Conservation (phyloP, 2,797 vertebrate genomes). For the Sternotherus odoratus region DNA sequence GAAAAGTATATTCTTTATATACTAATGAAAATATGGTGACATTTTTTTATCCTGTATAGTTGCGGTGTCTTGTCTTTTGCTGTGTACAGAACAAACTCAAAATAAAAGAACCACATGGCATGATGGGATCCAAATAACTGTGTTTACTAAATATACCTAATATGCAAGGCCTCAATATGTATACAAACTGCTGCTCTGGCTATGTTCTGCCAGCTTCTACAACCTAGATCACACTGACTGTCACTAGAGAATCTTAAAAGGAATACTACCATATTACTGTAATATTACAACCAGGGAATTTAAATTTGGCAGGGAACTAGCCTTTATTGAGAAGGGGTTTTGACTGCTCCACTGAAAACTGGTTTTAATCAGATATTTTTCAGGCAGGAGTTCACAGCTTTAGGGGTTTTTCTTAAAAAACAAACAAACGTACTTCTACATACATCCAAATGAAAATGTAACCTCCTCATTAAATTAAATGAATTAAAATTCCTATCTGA, state of each 20-base stretch:
- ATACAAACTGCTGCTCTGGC: constrained; percentile 7
- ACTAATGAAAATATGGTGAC: neutral
- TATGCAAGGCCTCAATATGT: constrained; percentile 49
- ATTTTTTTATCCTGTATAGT: neutral
- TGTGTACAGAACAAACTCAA: constrained; percentile 65
- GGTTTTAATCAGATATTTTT: neutral
- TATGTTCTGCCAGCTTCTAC: constrained; percentile 40
- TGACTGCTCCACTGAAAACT: neutral
- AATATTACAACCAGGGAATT: neutral
- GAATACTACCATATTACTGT: neutral
- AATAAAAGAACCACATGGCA: constrained; percentile 47
- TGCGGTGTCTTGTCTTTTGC: constrained; percentile 24
- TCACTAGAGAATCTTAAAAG: neutral
- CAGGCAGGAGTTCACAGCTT: neutral
- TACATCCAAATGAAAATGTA: neutral
- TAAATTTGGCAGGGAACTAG: neutral
- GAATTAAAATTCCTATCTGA: neutral
- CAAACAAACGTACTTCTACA: too few species aligned
- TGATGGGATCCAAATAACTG: constrained; percentile 49
- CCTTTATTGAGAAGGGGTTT: neutral
- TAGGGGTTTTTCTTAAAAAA: too few species aligned
- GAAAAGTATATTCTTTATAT: neutral
- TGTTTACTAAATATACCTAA: constrained; percentile 67
- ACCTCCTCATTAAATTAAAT: too few species aligned
- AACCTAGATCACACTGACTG: constrained; percentile 28